Evolutionary conservation across 35 echinoderm and acorn worm genomes (phyloP), one percentile per base, ranked within the genome.

Genomic region (Acanthaster planci): DNA sequence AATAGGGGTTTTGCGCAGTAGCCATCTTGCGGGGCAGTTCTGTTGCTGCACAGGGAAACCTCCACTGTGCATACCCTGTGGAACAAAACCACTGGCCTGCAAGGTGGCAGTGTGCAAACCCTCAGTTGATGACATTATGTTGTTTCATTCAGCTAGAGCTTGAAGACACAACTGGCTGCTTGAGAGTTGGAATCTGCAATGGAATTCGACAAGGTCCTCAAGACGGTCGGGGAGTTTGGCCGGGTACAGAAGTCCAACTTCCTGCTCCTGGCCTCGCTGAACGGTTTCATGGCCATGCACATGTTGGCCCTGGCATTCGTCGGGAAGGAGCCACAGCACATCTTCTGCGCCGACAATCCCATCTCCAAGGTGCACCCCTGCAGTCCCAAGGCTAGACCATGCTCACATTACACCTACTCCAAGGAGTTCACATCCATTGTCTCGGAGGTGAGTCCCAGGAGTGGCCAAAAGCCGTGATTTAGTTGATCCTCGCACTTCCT

Each of bases 351-450:
- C 39, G 52, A 79, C 50, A 18, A 89, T 4, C 56, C 52, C 9
- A n/a, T 55, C 0, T 38, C 52, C 40, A 56, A 32, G 0, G 37
- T 37, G 29, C 37, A 85, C 79, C 59, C 75, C 2, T 85, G 81
- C 42, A 34, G 22, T 8, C 36, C 79, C 55, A 67, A 81, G 34
- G 77, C 86, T 0, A 21, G 64, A 60, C 75, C 81, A 0, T 90
- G 88, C 31, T 29, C 84, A 5, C 50, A 90, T 19, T 90, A 78
- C 52, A 52, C 77, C n/a, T 90, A 90, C 57, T 82, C 68, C 8
- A 8, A n/a, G n/a, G 72, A 90, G 52, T 90, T 90, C 30, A 90
- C 82, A 39, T 90, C 88, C n/a, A 85, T 90, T 77, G 88, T 77
- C 8, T 18, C 88, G 44, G 88, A 90, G 88, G 88, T 90, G 78